phyloP scores from a whole-genome alignment of 2,113 vertebrate genomes.

The Istiophorus platypterus region DNA sequence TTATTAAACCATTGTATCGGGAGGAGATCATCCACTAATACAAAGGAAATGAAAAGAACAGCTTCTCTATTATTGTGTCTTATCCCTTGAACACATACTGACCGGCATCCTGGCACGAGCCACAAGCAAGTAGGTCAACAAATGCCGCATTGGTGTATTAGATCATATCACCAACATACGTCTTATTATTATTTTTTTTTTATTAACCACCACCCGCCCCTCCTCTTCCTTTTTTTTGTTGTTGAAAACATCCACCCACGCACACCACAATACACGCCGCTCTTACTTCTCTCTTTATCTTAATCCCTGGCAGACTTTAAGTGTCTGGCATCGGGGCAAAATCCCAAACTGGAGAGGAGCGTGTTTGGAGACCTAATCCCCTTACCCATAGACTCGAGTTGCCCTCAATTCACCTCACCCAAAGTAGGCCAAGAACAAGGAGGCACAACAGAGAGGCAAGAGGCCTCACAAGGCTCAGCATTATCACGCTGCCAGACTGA shows the following conservation, averaged over 20 bases:
- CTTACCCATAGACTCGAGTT: constrained; percentile 80
- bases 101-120: constrained; percentile 70
- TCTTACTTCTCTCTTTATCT: constrained; percentile 84
- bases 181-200: constrained; percentile 66
- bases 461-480: constrained; percentile 68
- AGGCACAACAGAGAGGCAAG: constrained; percentile 76
- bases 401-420: constrained; percentile 83
- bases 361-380: constrained; percentile 83
- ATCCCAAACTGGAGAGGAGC: constrained; percentile 85
- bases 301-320: constrained; percentile 87
- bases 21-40: constrained; percentile 74
- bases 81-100: constrained; percentile 76
- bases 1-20: constrained; percentile 77
- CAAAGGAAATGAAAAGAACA: constrained; percentile 81
- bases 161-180: constrained; percentile 70
- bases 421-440: constrained; percentile 87
- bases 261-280: constrained; percentile 68
- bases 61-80: constrained; percentile 69
- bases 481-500: constrained; percentile 65
- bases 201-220: constrained; percentile 56
- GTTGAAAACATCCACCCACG: constrained; percentile 65
- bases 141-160: constrained; percentile 66
- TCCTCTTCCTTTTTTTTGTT: constrained; percentile 67
- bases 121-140: constrained; percentile 75
- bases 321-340: constrained; percentile 83